phyloP scores from a whole-genome alignment of 1,140 invertebrate genomes.

The Caenorhabditis inopinata region DNA sequence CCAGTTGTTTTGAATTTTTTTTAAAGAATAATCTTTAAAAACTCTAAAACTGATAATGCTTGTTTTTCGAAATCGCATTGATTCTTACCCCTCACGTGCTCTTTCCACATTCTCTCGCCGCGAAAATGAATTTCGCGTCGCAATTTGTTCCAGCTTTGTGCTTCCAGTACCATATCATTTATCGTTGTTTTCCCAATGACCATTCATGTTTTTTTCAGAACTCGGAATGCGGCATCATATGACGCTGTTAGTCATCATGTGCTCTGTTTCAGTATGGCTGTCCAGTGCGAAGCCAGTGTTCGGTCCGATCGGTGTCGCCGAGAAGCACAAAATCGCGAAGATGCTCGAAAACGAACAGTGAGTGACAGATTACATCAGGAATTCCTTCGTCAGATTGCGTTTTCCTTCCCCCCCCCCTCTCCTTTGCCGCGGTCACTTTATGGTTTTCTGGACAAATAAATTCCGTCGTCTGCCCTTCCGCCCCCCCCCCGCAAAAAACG shows the following conservation, averaged over 20 bases:
- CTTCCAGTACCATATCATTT: no score
- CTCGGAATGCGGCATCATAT: not conserved
- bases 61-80: no score
- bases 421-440: constrained; percentile 20
- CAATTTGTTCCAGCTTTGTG: no score
- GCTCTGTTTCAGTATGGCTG: not conserved
- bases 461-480: not conserved
- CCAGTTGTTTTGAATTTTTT: no score
- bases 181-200: not conserved
- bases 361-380: not conserved
- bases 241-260: constrained; percentile 1
- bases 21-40: no score
- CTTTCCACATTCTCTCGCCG: no score
- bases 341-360: constrained; percentile 22
- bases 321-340: constrained; percentile 20
- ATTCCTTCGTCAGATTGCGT: constrained; percentile 16
- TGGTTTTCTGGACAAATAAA: constrained; percentile 17
- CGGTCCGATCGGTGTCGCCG: constrained; percentile 4
- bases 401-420: no score
- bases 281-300: constrained; percentile 1
- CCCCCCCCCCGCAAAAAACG: no score
- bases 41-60: no score
- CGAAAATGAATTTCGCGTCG: no score
- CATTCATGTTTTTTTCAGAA: not conserved
- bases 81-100: no score